A percentile compares a stretch with the other conserved stretches of the same genome.
phyloP scores from a whole-genome alignment of 1,140 invertebrate species.

The Drosophila athabasca region DNA sequence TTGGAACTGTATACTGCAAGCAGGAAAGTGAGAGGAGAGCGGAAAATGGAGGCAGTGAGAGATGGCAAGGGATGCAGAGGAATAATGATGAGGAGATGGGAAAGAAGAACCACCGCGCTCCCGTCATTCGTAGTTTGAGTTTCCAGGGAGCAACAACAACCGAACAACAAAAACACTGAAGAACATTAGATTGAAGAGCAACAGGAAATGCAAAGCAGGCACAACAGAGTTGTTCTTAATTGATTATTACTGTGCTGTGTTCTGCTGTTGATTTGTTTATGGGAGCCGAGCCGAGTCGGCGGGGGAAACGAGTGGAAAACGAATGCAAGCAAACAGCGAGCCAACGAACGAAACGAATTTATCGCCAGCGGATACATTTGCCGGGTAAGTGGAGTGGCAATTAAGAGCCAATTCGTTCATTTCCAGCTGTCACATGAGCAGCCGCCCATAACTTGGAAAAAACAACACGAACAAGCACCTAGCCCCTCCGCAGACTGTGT shows the following conservation, averaged over 20 bases:
- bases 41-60: too few relatives aligned
- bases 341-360: slow-evolving; percentile 23
- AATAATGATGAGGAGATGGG: too few relatives aligned
- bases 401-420: slow-evolving; percentile 9
- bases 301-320: too few relatives aligned
- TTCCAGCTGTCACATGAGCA: too few relatives aligned
- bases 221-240: slow-evolving; percentile 3
- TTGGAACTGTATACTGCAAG: slow-evolving; percentile 17
- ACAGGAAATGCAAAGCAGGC: slow-evolving; percentile 27
- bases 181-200: not conserved
- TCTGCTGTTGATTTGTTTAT: too few relatives aligned
- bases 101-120: not conserved
- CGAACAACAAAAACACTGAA: not conserved
- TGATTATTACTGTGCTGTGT: slow-evolving; percentile 18
- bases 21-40: too few relatives aligned
- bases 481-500: too few relatives aligned
- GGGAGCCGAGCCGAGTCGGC: too few relatives aligned
- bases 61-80: too few relatives aligned
- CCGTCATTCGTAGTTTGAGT: slow-evolving; percentile 13
- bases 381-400: slow-evolving; percentile 37
- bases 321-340: too few relatives aligned
- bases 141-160: slow-evolving; percentile 23
- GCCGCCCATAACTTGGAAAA: too few relatives aligned
- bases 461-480: too few relatives aligned
- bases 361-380: slow-evolving; percentile 25